Base-by-base conservation (phyloP, 2,113 vertebrate species). In the Catharus bicknelli region DNA sequence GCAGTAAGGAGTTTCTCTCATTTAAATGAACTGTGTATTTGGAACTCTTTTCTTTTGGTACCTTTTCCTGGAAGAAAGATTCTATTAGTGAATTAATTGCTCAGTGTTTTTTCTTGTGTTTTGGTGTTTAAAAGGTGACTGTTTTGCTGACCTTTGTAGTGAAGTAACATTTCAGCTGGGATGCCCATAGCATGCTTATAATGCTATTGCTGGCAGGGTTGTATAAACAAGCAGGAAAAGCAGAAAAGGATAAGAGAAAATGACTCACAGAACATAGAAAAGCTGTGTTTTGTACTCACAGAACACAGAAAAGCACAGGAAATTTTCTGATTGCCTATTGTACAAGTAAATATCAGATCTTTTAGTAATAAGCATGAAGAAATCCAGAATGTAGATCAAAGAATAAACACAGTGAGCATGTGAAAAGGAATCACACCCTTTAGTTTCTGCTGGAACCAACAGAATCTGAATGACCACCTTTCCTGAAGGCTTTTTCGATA, bases 1-100 rank as follows among this genome's bases (percentile, higher is more conserved):
- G 99, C 99, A 79, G 99, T 99, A 96, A 98, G 99, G 63, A 58
- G 27, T 53, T 67, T 80, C 43, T 42, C 17, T 74, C 62, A 8
- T n/a, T 90, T 91, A 73, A 80, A n/a, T 64, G 32, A 82, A 17
- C 25, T 2, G 0, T 62, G 16, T 67, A 47, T 40, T 63, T 61
- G 64, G 10, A 57, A 47, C 10, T 3, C 17, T 34, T 50, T 78
- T 64, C 17, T 50, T 80, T 76, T 66, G 29, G 15, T 27, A 34
- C 13, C 40, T 73, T 79, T 26, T 45, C 53, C 51, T 32, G 48
- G 26, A 47, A 64, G 38, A 67, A 62, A 40, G 61, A 12, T 51
- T 25, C 26, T 51, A 1, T 34, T 84, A 26, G 21, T 2, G 8
- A 79, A 64, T 63, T 68, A 76, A n/a, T 47, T 59, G 20, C 34